Evolutionary conservation across 92 coral and sea anemone genomes (phyloP), one percentile per base, ranked within the genome.

Genomic region (Umimayanthus chanpuru): DNA sequence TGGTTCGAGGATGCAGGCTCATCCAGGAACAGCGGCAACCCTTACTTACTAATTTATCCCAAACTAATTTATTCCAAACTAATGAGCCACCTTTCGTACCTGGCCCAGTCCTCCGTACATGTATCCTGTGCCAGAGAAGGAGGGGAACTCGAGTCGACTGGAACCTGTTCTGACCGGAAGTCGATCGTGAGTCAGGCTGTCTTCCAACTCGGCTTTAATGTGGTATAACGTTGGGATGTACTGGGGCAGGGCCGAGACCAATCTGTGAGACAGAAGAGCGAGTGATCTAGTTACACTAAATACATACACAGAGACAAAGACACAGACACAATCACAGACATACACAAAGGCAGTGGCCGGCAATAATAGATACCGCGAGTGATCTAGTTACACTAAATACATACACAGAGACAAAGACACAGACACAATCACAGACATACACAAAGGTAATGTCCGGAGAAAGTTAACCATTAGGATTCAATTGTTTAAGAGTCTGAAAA

Each of bases 161-260:
- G 95, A 90, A 30, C 92, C 92, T 12, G 80, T 88, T 18, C 92
- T 85, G 28, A 96, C 98, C 86, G 91, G 95, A 36, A 89, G 81
- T 79, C 94, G 88, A 76, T 90, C 91, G 25, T 83, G 89, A 2
- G 94, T 92, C 41, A 92, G 83, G 32, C 97, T 98, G 36, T 88
- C 91, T 76, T 96, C 99, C 36, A 96, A 72, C 85, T 96, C 99
- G 26, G 90, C 96, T 15, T 71, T 89, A 66, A 93, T 93, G 80
- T 96, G 99, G 86, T 96, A 89, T 85, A 96, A 85, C 21, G 94
- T 92, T 14, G 99, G 99, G 76, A 92, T 89, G 90, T 96, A 96
- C 26, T 67, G 56, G 64, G 92, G 89, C 44, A 90, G 90, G 38
- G 94, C 80, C 12, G 88, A 40, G 36, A 77, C 68, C 66, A 95